Evolutionary conservation across 2,888 invertebrate genomes (phyloP).

Genomic region (Seira ritae): DNA sequence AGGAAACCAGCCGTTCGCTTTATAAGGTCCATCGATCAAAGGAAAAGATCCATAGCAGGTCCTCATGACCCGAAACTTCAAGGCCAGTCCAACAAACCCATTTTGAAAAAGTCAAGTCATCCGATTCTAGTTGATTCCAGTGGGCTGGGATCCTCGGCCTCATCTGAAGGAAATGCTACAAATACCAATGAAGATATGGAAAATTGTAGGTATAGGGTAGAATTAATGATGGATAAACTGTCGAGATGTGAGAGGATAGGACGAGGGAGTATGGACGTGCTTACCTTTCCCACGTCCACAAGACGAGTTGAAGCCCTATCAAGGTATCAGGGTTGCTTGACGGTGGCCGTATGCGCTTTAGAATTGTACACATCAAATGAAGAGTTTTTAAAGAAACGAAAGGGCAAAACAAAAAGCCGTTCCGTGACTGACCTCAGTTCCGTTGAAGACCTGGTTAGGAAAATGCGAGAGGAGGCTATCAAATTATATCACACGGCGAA

Average conservation of each 20-base stretch:
- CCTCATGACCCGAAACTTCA: conserved; percentile 28
- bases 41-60: conserved; percentile 36
- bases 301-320: conserved; percentile 45
- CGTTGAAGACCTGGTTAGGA: not conserved
- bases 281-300: conserved; percentile 58
- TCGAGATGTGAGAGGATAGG: conserved; percentile 48
- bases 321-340: conserved; percentile 51
- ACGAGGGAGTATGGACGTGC: conserved; percentile 56
- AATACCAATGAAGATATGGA: conserved; percentile 50
- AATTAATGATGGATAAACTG: conserved; percentile 38
- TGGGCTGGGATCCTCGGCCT: not conserved
- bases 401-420: not conserved
- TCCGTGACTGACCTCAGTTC: not conserved
- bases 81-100: conserved; percentile 36
- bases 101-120: conserved; percentile 55
- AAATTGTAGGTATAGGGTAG: conserved; percentile 28
- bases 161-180: not conserved
- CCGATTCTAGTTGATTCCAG: conserved; percentile 55
- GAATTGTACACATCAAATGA: conserved; percentile 3
- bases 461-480: conserved; percentile 14
- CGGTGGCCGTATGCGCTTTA: conserved; percentile 17
- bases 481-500: conserved; percentile 16
- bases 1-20: conserved; percentile 61
- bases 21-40: conserved; percentile 35
- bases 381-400: not conserved